Percentiles rank a stretch among this genome's conserved stretches.
phyloP scores from a whole-genome alignment of 2,113 vertebrate species.

The Hippocampus comes region DNA sequence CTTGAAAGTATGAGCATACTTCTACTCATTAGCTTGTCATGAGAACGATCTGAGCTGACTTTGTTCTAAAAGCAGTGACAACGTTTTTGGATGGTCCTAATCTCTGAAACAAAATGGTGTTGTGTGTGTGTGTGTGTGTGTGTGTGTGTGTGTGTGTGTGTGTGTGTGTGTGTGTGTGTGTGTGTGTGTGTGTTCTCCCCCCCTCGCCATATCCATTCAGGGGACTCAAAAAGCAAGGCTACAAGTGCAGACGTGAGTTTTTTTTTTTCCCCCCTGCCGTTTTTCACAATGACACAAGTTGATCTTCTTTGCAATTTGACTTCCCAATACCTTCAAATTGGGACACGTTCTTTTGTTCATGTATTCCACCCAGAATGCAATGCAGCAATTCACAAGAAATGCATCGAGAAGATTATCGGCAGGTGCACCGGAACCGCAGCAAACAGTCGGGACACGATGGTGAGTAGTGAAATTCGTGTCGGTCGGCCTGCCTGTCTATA shows the following conservation, averaged over 20 bases:
- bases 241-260: constrained; percentile 95
- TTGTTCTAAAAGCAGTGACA: neutral
- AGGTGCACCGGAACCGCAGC: constrained; percentile 90
- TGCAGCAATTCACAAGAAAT: constrained; percentile 97
- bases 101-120: neutral
- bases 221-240: constrained; percentile 97
- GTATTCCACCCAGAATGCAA: constrained; percentile 87
- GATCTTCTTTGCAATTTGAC: neutral
- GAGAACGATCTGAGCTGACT: too few relatives aligned
- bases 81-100: neutral
- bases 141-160: constrained; percentile 7
- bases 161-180: neutral
- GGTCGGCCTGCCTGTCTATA: too few relatives aligned
- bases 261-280: neutral
- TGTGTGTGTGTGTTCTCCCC: constrained; percentile 9
- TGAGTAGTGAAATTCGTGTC: constrained; percentile 54
- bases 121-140: neutral
- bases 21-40: too few relatives aligned
- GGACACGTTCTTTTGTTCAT: constrained; percentile 9
- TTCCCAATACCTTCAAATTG: neutral
- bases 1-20: too few relatives aligned
- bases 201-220: constrained; percentile 55
- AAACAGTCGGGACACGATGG: constrained; percentile 94
- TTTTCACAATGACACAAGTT: neutral
- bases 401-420: constrained; percentile 93